These are phyloP conservation scores for Sebastes itinus DNA, from an alignment of 2,797 vertebrate genomes.

Conservation along the genomic window DNA sequence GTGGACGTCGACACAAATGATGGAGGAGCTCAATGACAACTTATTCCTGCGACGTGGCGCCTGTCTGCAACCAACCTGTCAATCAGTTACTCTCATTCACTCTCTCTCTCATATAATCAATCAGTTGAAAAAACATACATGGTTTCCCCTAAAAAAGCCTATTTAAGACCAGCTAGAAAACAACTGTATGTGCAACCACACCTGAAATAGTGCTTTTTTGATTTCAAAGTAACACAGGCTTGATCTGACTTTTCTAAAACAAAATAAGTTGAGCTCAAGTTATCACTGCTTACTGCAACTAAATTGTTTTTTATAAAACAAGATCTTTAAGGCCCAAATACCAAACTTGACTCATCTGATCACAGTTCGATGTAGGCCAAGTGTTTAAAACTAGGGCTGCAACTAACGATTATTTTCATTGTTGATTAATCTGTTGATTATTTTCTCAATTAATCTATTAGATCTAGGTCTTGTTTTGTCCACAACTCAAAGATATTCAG, in stretches of 20 bases:
- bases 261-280: neutral
- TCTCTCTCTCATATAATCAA: conserved; percentile 40
- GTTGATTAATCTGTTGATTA: too few species aligned
- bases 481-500: too few species aligned
- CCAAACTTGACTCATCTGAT: neutral
- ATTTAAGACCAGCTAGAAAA: conserved; percentile 44
- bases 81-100: conserved; percentile 45
- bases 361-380: neutral
- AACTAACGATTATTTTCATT: too few species aligned
- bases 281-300: neutral
- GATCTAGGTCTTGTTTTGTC: too few species aligned
- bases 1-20: conserved; percentile 81
- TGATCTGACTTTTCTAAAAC: neutral
- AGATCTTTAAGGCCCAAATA: neutral
- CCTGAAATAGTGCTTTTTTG: conserved; percentile 55
- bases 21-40: conserved; percentile 79
- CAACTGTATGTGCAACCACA: conserved; percentile 61
- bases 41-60: conserved; percentile 78
- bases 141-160: neutral
- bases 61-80: conserved; percentile 58
- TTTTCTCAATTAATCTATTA: too few species aligned
- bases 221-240: neutral
- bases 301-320: neutral
- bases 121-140: conserved; percentile 44
- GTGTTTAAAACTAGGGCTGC: neutral